These are phyloP conservation scores for Zaprionus kolodkinae DNA, from an alignment of 1,140 invertebrate genomes.

Conservation along the genomic window DNA sequence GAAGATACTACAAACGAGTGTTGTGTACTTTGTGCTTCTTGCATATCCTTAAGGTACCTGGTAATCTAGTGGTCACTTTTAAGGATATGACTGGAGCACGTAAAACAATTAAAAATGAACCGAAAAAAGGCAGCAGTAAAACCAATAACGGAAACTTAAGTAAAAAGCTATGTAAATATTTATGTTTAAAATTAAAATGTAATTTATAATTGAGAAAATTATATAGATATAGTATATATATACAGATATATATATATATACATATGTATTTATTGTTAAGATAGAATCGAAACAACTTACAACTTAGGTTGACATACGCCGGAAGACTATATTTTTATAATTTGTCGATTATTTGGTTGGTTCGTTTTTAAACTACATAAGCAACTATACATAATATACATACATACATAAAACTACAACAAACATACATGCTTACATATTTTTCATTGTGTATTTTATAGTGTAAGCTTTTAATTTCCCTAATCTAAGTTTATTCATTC, in stretches of 20 bases:
- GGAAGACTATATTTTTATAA: slow-evolving; percentile 75
- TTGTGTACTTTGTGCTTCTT: slow-evolving; percentile 68
- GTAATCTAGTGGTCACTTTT: slow-evolving; percentile 56
- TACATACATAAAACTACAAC: slow-evolving; percentile 51
- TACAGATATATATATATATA: slow-evolving; percentile 26
- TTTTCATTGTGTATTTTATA: slow-evolving; percentile 72
- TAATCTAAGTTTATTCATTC: slow-evolving; percentile 72
- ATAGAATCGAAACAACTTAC: slow-evolving; percentile 39
- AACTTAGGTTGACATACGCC: slow-evolving; percentile 61
- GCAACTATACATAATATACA: slow-evolving; percentile 56
- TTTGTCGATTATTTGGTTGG: slow-evolving; percentile 62
- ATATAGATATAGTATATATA: slow-evolving; percentile 30
- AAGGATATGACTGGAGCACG: slow-evolving; percentile 60
- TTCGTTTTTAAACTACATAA: slow-evolving; percentile 57
- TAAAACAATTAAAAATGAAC: slow-evolving; percentile 27
- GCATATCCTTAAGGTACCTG: slow-evolving; percentile 59
- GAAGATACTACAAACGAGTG: slow-evolving; percentile 57
- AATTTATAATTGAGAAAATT: slow-evolving; percentile 50
- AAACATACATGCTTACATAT: slow-evolving; percentile 42
- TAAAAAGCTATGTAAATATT: slow-evolving; percentile 54
- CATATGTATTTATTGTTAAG: slow-evolving; percentile 48
- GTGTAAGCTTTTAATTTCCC: slow-evolving; percentile 65
- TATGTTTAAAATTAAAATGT: slow-evolving; percentile 61
- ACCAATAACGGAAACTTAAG: slow-evolving; percentile 32
- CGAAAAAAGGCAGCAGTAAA: slow-evolving; percentile 46